Evolutionary conservation across 2,888 invertebrate species (phyloP).

Genomic region (Anagyrus pseudococci): DNA sequence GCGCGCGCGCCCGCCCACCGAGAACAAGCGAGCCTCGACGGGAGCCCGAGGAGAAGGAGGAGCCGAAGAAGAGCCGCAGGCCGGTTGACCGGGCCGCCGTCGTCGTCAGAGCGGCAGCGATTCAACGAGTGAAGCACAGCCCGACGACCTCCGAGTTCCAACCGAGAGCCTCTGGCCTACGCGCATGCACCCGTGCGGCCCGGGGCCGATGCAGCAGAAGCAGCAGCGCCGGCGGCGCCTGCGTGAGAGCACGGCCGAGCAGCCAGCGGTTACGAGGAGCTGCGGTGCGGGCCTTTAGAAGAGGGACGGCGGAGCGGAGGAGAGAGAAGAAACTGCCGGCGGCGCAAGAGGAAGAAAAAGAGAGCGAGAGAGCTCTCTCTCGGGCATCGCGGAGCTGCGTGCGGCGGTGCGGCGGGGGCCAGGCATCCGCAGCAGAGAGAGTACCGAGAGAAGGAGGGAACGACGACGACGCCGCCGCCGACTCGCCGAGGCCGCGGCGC

Average conservation of each 20-base stretch:
- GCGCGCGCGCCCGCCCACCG: conserved; percentile 5
- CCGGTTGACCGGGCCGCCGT: too few species aligned
- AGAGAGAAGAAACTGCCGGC: too few species aligned
- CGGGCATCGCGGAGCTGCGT: background rate
- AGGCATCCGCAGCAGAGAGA: too few species aligned
- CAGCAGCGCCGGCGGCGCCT: background rate
- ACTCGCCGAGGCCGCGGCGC: too few species aligned
- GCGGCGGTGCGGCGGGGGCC: background rate
- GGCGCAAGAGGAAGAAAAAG: background rate
- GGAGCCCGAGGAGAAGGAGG: too few species aligned
- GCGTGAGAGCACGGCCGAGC: background rate
- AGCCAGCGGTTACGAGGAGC: too few species aligned
- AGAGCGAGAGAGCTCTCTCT: background rate
- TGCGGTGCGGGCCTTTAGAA: too few species aligned
- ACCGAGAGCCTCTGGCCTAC: background rate
- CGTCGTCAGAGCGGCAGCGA: background rate
- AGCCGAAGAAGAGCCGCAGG: too few species aligned
- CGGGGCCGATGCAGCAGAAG: background rate
- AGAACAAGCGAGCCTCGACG: background rate
- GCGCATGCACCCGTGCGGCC: too few species aligned
- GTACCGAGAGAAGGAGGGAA: background rate
- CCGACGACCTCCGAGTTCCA: background rate
- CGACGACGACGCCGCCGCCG: background rate
- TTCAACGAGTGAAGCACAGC: background rate
- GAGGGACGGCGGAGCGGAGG: too few species aligned